Evolutionary conservation across 2,888 invertebrate genomes (phyloP).

Genomic region (Pecten maximus): DNA sequence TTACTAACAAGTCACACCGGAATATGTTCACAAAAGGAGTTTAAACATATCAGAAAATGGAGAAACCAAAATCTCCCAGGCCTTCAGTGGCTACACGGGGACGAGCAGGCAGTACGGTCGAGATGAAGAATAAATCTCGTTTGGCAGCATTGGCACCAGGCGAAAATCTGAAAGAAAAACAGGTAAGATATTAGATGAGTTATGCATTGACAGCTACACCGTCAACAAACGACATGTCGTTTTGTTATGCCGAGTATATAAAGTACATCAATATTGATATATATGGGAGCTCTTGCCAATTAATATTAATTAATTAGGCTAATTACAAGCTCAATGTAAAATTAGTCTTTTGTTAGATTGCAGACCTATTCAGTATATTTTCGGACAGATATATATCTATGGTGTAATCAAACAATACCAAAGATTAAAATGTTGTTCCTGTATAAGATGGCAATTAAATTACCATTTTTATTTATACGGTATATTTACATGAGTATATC

Average conservation of each 20-base stretch:
- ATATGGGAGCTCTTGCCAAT: too few relatives aligned
- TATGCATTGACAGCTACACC: neutral
- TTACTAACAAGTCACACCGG: slow-evolving; percentile 29
- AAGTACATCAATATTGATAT: too few relatives aligned
- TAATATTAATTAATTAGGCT: too few relatives aligned
- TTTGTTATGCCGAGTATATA: neutral
- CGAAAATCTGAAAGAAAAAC: slow-evolving; percentile 76
- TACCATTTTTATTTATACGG: too few relatives aligned
- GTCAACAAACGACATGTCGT: neutral
- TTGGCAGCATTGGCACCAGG: slow-evolving; percentile 70
- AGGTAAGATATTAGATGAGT: slow-evolving; percentile 61
- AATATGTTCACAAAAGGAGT: slow-evolving; percentile 6
- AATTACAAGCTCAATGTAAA: too few relatives aligned
- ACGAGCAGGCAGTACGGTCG: slow-evolving; percentile 38
- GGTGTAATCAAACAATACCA: too few relatives aligned
- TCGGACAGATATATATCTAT: too few relatives aligned
- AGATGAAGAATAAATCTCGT: slow-evolving; percentile 62
- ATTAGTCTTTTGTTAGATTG: too few relatives aligned
- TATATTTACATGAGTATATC: too few relatives aligned
- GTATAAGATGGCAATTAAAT: too few relatives aligned
- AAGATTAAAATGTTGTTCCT: too few relatives aligned
- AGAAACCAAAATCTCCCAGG: slow-evolving; percentile 46
- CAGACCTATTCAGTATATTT: too few relatives aligned
- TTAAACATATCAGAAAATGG: slow-evolving; percentile 27
- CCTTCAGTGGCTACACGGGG: neutral